Evolutionary conservation across 2,797 vertebrate species (phyloP).

Genomic region (Neosilurus mollespiculum): DNA sequence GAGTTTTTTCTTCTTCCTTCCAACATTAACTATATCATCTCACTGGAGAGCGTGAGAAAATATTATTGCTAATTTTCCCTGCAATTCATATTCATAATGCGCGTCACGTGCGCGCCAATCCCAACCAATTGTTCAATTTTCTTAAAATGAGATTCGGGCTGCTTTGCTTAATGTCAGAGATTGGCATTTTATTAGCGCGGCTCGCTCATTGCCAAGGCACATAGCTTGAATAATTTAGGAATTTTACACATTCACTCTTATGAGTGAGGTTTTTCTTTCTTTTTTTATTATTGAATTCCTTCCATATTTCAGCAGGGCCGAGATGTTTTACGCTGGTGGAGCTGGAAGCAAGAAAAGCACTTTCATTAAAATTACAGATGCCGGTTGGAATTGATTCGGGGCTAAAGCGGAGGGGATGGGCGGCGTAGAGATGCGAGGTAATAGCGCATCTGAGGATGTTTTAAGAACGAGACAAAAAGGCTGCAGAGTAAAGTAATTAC

Average conservation of each 20-base stretch:
- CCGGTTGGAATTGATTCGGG: slow-evolving; percentile 48
- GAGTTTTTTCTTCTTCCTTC: background rate
- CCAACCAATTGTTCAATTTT: slow-evolving; percentile 9
- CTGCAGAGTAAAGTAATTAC: slow-evolving; percentile 33
- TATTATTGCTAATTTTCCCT: slow-evolving; percentile 33
- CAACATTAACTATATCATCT: background rate
- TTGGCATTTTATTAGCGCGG: slow-evolving; percentile 51
- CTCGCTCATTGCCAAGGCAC: slow-evolving; percentile 40
- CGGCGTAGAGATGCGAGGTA: slow-evolving; percentile 26
- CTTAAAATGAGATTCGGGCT: slow-evolving; percentile 47
- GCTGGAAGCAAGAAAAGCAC: slow-evolving; percentile 43
- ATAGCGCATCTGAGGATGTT: slow-evolving; percentile 19
- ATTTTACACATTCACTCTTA: slow-evolving; percentile 52
- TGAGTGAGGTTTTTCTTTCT: slow-evolving; percentile 16
- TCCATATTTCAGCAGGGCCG: slow-evolving; percentile 35
- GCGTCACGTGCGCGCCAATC: slow-evolving; percentile 19
- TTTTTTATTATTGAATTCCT: slow-evolving; percentile 48
- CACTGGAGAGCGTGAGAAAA: background rate
- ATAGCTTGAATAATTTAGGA: slow-evolving; percentile 55
- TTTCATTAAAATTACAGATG: slow-evolving; percentile 55
- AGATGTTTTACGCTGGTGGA: slow-evolving; percentile 42
- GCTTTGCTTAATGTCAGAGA: slow-evolving; percentile 50
- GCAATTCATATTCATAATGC: slow-evolving; percentile 20
- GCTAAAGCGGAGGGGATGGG: slow-evolving; percentile 42
- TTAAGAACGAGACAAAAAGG: slow-evolving; percentile 31